Conservation (phyloP, 1,140 invertebrate species). For the Drosophila biarmipes region DNA sequence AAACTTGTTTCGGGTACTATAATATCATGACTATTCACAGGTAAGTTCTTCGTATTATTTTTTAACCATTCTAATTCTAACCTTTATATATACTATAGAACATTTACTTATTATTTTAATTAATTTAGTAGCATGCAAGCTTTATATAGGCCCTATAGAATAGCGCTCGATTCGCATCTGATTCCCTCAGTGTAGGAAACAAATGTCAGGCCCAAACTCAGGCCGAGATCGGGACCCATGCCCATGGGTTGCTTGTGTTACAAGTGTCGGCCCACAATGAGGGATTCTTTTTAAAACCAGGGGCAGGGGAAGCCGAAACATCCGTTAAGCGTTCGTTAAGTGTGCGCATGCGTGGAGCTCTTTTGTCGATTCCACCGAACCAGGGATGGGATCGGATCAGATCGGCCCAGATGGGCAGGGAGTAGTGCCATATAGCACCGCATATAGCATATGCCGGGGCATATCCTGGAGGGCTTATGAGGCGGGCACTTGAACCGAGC, state of each 20-base stretch:
- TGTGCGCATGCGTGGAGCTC: conserved; percentile 63
- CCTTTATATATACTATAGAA: no score
- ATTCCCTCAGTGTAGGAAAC: conserved; percentile 52
- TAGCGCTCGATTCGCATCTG: no score
- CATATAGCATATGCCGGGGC: conserved; percentile 32
- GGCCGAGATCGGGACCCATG: conserved; percentile 34
- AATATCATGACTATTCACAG: background rate
- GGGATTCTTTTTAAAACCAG: conserved; percentile 9
- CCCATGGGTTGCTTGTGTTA: conserved; percentile 62
- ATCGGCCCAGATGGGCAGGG: no score
- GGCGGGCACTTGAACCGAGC: conserved; percentile 44
- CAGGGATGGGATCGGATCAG: conserved; percentile 4
- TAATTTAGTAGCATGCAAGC: no score
- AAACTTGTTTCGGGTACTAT: no score
- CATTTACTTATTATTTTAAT: no score
- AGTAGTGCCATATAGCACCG: background rate
- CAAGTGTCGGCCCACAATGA: conserved; percentile 67
- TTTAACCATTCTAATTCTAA: no score
- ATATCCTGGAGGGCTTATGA: conserved; percentile 49
- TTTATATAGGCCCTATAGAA: no score
- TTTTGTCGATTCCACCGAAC: conserved; percentile 58
- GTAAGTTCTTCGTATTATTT: background rate
- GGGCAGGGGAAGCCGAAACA: conserved; percentile 59
- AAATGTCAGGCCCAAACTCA: conserved; percentile 60
- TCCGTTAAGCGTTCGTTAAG: conserved; percentile 77